Evolutionary conservation across 2,888 invertebrate genomes (phyloP), one percentile per base, ranked within the genome.

Genomic region (Scaptomyza tumidula): DNA sequence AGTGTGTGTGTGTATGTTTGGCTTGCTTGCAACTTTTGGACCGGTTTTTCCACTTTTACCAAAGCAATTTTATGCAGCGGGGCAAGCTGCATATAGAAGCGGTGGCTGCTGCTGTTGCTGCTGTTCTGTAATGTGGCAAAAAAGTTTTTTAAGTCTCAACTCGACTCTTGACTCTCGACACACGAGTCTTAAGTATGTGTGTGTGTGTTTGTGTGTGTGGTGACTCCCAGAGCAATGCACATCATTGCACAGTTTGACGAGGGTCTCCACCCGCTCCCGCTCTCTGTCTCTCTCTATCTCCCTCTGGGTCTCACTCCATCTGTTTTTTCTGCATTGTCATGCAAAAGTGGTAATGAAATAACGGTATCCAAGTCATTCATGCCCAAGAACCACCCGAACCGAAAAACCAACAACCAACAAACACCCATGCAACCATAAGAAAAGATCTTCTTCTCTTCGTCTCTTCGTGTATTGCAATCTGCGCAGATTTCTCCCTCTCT

Each of bases 41-140:
- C 89, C 89, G 85, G 85, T 89, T 85, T 89, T 85, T 72, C 88
- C 86, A 89, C 84, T 85, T 86, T 86, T 71, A 88, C 88, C 86
- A 83, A 80, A 78, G 89, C 86, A 89, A 86, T 89, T 89, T 76
- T 71, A 71, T 68, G 65, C 67, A 24, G 37, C 33, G 33, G 33
- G 33, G 39, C 39, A 39, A 52, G 69, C 71, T 61, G 61, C 75
- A 78, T 70, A 65, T 71, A 72, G 24, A 72, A 81, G 43, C 53
- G 57, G 54, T 68, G 39, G 39, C 14, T 39, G 39, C 39, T 9
- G 14, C 37, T 14, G 14, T 14, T 14, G 14, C 16, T 41, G 41
- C 16, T 9, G 39, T 7, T 3, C 39, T 16, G 14, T 61, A 84
- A 75, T 83, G 66, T 66, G 71, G 71, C 75, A 64, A 81, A 77